Conservation (phyloP, 2,797 vertebrate genomes). For the Amazona ochrocephala region DNA sequence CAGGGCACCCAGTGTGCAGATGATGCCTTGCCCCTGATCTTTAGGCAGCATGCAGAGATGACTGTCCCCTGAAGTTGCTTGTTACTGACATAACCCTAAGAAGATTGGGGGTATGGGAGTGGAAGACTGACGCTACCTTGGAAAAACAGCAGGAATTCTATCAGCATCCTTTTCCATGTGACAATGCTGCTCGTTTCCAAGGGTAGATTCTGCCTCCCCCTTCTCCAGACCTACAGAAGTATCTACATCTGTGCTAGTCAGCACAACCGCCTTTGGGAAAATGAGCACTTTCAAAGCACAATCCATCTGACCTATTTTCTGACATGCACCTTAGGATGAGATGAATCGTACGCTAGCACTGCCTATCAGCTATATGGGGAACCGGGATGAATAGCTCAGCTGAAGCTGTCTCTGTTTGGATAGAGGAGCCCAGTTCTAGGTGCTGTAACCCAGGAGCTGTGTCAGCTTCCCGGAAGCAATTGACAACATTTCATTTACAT, state of each 20-base stretch:
- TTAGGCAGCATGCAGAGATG: accelerated
- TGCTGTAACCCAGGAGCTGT: not conserved
- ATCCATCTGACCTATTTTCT: constrained; percentile 65
- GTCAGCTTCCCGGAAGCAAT: not conserved
- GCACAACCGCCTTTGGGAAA: constrained; percentile 13
- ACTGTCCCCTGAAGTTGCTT: not conserved
- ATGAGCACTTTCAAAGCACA: constrained; percentile 10
- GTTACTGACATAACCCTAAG: not conserved
- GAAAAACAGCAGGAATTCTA: not conserved
- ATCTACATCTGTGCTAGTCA: constrained; percentile 21
- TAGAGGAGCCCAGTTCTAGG: not conserved
- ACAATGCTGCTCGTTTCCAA: not conserved
- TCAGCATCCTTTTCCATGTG: not conserved
- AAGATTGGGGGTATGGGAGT: accelerated
- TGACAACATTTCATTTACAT: not conserved
- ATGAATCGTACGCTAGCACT: not conserved
- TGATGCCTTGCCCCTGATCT: accelerated
- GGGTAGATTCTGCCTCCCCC: not conserved
- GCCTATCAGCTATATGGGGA: not conserved
- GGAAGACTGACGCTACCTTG: not conserved
- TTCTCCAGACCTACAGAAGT: not conserved
- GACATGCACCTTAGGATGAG: constrained; percentile 32
- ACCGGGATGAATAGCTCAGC: not conserved
- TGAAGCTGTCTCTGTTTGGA: not conserved
- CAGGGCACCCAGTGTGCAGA: not conserved